Conservation (phyloP, 2,888 invertebrate genomes). For the Ferdinandea cuprea region DNA sequence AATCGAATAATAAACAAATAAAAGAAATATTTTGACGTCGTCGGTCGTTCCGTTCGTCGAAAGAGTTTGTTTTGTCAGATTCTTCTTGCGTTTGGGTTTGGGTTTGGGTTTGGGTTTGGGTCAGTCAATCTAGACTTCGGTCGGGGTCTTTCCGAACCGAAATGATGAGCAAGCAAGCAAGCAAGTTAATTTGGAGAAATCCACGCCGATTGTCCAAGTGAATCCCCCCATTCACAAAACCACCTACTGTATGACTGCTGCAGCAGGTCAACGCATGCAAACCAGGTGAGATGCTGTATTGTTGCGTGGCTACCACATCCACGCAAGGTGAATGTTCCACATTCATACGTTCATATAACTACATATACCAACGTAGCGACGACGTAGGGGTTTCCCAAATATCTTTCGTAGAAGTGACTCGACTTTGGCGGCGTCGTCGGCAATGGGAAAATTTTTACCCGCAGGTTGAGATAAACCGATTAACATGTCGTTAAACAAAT, state of each 20-base stretch:
- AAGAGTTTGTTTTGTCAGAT: slow-evolving; percentile 15
- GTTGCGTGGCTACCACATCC: slow-evolving; percentile 8
- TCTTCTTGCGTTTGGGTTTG: slow-evolving; percentile 45
- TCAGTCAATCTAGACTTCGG: slow-evolving; percentile 28
- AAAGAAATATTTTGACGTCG: slow-evolving; percentile 8
- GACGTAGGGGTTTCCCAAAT: slow-evolving; percentile 63
- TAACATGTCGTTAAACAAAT: slow-evolving; percentile 46
- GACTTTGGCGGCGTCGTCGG: neutral
- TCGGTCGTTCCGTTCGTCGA: too few species aligned
- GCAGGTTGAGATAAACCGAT: slow-evolving; percentile 44
- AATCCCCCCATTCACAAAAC: slow-evolving; percentile 56
- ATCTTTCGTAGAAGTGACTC: slow-evolving; percentile 20
- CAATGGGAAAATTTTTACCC: slow-evolving; percentile 31
- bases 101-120: too few species aligned
- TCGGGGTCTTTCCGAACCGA: slow-evolving; percentile 63
- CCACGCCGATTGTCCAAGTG: slow-evolving; percentile 15
- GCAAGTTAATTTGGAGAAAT: slow-evolving; percentile 46
- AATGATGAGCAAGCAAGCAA: slow-evolving; percentile 37
- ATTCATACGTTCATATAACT: slow-evolving; percentile 9
- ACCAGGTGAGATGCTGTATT: slow-evolving; percentile 30
- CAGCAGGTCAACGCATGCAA: slow-evolving; percentile 36
- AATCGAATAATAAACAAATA: neutral
- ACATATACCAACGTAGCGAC: neutral
- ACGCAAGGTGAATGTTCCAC: slow-evolving; percentile 16
- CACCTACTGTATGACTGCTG: slow-evolving; percentile 8